A percentile compares a stretch with the other conserved stretches of the same genome.
phyloP scores from a whole-genome alignment of 2,797 vertebrate species.

The Centropyge bicolor region DNA sequence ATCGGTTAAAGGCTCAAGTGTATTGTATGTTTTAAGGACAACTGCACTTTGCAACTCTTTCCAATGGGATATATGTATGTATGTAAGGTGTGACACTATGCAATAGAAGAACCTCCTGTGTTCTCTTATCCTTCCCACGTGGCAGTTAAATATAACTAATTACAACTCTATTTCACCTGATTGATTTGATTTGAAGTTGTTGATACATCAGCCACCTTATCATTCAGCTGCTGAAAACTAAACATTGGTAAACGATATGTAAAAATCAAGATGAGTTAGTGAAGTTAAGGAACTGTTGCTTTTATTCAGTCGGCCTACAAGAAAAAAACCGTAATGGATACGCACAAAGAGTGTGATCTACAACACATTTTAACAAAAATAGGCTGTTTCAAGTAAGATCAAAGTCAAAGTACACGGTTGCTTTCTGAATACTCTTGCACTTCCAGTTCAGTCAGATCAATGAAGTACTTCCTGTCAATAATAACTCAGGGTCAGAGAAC shows the following conservation, averaged over 20 bases:
- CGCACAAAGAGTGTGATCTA: constrained; percentile 54
- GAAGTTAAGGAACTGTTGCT: constrained; percentile 41
- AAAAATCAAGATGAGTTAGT: not conserved
- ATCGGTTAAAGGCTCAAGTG: not conserved
- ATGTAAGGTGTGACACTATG: no score
- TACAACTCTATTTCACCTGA: not conserved
- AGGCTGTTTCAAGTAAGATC: constrained; percentile 77
- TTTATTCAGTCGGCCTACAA: constrained; percentile 71
- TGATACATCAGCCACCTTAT: not conserved
- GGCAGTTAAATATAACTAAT: not conserved
- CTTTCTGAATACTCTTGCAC: constrained; percentile 27
- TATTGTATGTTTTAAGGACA: not conserved
- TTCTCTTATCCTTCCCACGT: not conserved
- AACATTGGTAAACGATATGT: not conserved
- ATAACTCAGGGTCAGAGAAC: not conserved
- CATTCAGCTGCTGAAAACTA: not conserved
- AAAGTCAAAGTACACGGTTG: constrained; percentile 52
- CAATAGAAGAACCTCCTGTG: not conserved
- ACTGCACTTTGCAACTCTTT: not conserved
- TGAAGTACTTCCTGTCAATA: not conserved
- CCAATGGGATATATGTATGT: no score
- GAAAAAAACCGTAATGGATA: constrained; percentile 53
- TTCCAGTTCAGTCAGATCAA: not conserved
- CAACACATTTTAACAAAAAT: constrained; percentile 53
- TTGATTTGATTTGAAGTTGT: not conserved